Base-by-base conservation (phyloP, 2,888 invertebrate genomes). In the Oligia latruncula region DNA sequence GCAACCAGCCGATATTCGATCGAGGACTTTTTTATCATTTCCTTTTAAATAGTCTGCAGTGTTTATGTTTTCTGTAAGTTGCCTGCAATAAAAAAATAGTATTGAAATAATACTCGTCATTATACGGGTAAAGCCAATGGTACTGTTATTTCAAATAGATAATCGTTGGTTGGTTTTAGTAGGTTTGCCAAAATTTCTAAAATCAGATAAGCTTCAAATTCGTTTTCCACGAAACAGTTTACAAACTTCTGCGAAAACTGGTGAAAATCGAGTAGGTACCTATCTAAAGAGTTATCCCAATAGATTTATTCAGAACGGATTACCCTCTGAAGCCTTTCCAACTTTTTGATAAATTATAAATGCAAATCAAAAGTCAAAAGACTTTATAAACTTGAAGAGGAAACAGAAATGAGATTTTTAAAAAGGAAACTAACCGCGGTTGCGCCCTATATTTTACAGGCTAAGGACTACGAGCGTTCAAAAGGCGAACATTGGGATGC, bases 371-470 rank as follows among this genome's bases (percentile, higher is more conserved):
- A 90, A 89, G 77, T 87, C 82, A 87, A 87, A 82, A 74, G 64
- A 80, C 62, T 80, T 76, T 55, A 73, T 79, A 65, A 87, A 83
- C 82, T 82, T 80, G 55, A 82, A 88, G 77, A 77, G 62, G 72
- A 80, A 85, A 84, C 77, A 78, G 74, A 82, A 84, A 81, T 79
- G 55, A 81, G 78, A 74, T 76, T 83, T 77, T 82, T 77, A 74
- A 85, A 82, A 80, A 84, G 84, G 83, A 83, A 88, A 90, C 86
- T 85, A 87, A 82, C 80, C n/a, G 74, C 78, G 73, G 74, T 85
- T 81, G 82, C 88, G 90, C 90, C 91, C 91, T 86, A 92, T 85
- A 93, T 93, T 89, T 90, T 90, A 89, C 78, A 83, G 80, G 87
- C 78, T 84, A 89, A 89, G 86, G 80, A 90, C 87, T 87, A 87